phyloP scores from a whole-genome alignment of 2,797 vertebrate species.

The Enteromius thamalakanensis region DNA sequence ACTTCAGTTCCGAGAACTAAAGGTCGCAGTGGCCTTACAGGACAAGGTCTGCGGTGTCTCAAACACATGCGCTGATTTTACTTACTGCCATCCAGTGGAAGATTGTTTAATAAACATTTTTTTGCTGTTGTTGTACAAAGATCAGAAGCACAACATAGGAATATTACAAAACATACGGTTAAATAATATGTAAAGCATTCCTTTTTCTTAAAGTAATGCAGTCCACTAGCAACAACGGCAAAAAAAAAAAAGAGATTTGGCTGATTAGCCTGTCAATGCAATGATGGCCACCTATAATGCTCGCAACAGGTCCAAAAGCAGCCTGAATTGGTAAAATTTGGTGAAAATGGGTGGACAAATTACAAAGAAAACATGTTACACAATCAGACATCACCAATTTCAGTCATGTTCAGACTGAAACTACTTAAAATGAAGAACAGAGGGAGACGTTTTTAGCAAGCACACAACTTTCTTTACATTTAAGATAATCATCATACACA shows the following conservation, averaged over 20 bases:
- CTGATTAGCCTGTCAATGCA: background rate
- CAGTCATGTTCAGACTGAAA: background rate
- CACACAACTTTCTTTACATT: background rate
- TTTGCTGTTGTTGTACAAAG: background rate
- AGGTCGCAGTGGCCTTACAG: constrained; percentile 23
- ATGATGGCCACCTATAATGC: background rate
- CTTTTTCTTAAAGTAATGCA: background rate
- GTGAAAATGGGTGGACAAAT: background rate
- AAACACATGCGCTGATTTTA: constrained; percentile 17
- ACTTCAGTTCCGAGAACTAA: constrained; percentile 11
- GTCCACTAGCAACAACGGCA: background rate
- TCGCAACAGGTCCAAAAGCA: background rate
- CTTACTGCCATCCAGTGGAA: constrained; percentile 17
- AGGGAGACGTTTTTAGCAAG: background rate
- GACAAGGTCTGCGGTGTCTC: constrained; percentile 20
- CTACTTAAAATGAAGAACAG: background rate
- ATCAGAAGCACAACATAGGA: background rate
- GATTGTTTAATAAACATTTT: background rate
- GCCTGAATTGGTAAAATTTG: background rate
- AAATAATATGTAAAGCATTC: background rate
- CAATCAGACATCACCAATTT: background rate
- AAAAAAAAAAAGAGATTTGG: background rate
- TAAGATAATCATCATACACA: background rate
- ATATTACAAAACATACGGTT: background rate
- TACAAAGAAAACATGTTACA: constrained; percentile 26